A percentile compares a stretch with the other conserved stretches of the same genome.
These are phyloP conservation scores for Teinopalpus imperialis DNA, from an alignment of 2,888 invertebrate species.

Conservation along the genomic window DNA sequence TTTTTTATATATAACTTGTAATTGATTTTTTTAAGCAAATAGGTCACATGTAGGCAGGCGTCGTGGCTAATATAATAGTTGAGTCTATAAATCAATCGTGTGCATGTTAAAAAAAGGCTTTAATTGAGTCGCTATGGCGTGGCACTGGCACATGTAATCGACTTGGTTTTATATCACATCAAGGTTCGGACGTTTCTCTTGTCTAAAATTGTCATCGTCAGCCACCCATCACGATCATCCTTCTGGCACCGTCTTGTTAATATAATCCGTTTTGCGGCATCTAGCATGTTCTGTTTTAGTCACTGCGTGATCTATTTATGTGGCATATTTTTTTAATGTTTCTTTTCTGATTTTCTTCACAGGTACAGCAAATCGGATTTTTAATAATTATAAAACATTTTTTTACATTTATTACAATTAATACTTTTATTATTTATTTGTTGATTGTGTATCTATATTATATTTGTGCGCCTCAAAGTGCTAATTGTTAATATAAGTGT, in stretches of 20 bases:
- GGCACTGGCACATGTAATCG: slow-evolving; percentile 7
- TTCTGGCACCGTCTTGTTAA: slow-evolving; percentile 20
- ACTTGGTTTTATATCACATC: neutral
- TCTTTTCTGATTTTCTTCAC: slow-evolving; percentile 6
- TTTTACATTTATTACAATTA: too few species aligned
- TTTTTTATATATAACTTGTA: too few species aligned
- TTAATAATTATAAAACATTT: neutral
- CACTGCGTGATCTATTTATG: slow-evolving; percentile 16
- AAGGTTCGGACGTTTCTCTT: slow-evolving; percentile 1
- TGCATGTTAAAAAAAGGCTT: slow-evolving; percentile 1
- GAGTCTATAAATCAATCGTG: too few species aligned
- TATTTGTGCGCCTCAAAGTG: too few species aligned
- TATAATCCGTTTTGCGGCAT: slow-evolving; percentile 13
- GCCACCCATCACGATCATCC: slow-evolving; percentile 18
- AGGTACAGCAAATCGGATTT: slow-evolving; percentile 21
- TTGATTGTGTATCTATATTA: neutral
- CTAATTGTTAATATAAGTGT: neutral
- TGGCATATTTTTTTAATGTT: neutral
- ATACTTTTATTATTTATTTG: neutral
- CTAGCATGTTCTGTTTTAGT: slow-evolving; percentile 19
- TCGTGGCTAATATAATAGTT: too few species aligned
- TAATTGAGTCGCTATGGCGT: slow-evolving; percentile 9
- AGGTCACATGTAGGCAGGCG: too few species aligned
- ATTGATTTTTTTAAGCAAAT: too few species aligned
- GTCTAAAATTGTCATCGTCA: slow-evolving; percentile 8